Evolutionary conservation across 2,797 vertebrate species (phyloP).

Genomic region (Furcifer pardalis): DNA sequence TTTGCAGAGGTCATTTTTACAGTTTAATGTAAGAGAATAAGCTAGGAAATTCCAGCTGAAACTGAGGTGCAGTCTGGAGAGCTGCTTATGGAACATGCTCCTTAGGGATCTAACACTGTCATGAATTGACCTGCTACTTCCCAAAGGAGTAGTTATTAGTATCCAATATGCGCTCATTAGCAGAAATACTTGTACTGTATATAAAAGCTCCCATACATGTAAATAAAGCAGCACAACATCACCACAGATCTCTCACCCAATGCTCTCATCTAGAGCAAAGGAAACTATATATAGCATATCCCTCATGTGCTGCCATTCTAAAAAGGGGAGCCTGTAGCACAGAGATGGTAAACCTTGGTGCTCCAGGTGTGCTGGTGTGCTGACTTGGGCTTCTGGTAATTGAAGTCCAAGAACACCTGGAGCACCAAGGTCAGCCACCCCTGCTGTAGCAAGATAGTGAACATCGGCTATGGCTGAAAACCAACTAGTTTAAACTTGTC

Average conservation of each 20-base stretch:
- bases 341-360: too few relatives aligned
- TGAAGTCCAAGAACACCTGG: too few relatives aligned
- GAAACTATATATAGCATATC: neutral
- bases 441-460: conserved; percentile 17
- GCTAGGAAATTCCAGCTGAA: neutral
- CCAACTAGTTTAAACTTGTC: conserved; percentile 45
- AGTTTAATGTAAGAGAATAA: neutral
- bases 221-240: neutral
- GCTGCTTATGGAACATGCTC: neutral
- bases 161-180: neutral
- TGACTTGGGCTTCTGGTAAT: too few relatives aligned
- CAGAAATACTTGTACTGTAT: too few relatives aligned
- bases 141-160: neutral
- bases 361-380: too few relatives aligned
- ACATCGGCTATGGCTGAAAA: conserved; percentile 43
- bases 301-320: neutral
- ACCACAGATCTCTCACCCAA: neutral
- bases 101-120: neutral
- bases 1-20: neutral
- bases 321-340: neutral
- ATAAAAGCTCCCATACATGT: neutral
- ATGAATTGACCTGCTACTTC: neutral
- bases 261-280: neutral
- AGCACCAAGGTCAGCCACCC: too few relatives aligned
- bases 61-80: neutral